Conservation (phyloP, 2,888 invertebrate species). For the Xiphydria camelus region DNA sequence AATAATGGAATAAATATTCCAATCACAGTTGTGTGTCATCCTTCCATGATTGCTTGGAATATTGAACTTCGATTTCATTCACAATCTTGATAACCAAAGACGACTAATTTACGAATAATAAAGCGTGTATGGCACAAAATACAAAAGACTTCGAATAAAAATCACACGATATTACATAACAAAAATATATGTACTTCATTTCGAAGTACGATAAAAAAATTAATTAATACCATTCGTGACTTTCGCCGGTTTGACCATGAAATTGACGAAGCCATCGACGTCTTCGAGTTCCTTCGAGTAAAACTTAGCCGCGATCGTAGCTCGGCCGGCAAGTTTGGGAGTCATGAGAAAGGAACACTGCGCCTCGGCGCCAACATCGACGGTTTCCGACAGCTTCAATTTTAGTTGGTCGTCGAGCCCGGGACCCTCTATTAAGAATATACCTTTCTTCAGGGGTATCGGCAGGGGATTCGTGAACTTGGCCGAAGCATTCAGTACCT, state of each 20-base stretch:
- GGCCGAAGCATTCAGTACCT: constrained; percentile 64
- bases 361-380: constrained; percentile 71
- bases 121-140: too few species aligned
- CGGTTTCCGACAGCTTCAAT: constrained; percentile 67
- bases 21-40: too few species aligned
- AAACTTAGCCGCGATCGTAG: constrained; percentile 86
- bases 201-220: too few species aligned
- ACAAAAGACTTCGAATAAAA: too few species aligned
- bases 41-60: too few species aligned
- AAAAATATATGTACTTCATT: too few species aligned
- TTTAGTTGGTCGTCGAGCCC: constrained; percentile 76
- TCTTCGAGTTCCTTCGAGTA: constrained; percentile 85
- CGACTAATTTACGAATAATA: too few species aligned
- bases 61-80: too few species aligned
- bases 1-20: too few species aligned
- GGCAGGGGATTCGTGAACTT: constrained; percentile 83
- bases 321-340: constrained; percentile 78
- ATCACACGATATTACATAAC: too few species aligned
- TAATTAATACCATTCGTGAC: constrained; percentile 36
- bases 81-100: too few species aligned
- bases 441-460: constrained; percentile 73
- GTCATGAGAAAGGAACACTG: constrained; percentile 75
- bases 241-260: constrained; percentile 66
- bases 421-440: constrained; percentile 81
- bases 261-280: constrained; percentile 84